Conservation (phyloP, 1,140 invertebrate genomes). For the Drosophila paulistorum region DNA sequence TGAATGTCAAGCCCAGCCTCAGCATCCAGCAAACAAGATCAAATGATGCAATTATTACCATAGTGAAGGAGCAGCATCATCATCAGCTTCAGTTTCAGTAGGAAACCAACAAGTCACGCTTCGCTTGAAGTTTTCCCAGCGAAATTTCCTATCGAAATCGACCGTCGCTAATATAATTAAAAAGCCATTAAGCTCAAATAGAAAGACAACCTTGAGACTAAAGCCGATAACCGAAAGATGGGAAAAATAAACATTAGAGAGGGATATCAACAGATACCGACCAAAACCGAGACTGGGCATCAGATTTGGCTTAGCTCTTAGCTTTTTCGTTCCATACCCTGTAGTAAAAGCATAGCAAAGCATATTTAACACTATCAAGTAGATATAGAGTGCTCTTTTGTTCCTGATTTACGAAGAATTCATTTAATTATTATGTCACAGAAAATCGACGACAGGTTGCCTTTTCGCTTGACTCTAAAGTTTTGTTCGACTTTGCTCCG, state of each 20-base stretch:
- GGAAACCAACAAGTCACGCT: slow-evolving; percentile 21
- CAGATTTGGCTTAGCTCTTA: slow-evolving; percentile 16
- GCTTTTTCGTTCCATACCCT: not conserved
- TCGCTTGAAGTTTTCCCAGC: slow-evolving; percentile 21
- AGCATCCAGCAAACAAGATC: slow-evolving; percentile 60
- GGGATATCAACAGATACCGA: not conserved
- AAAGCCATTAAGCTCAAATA: slow-evolving; percentile 72
- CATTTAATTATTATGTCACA: not conserved
- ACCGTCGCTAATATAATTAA: slow-evolving; percentile 77
- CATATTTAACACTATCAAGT: not conserved
- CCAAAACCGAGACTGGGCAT: slow-evolving; percentile 3
- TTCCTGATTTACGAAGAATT: too few relatives aligned
- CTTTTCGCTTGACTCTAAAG: not conserved
- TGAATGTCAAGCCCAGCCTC: slow-evolving; percentile 45
- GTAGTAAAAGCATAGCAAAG: not conserved
- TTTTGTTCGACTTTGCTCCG: not conserved
- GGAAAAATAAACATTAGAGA: not conserved
- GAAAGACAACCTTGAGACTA: slow-evolving; percentile 63
- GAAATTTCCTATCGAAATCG: slow-evolving; percentile 57
- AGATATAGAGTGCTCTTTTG: too few relatives aligned
- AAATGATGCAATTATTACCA: slow-evolving; percentile 76
- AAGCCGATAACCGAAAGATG: not conserved
- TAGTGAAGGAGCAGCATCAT: not conserved
- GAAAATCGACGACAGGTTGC: not conserved
- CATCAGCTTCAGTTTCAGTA: not conserved